Evolutionary conservation across 2,113 vertebrate species (phyloP), one percentile per base, ranked within the genome.

Genomic region (Solenodon paradoxus): DNA sequence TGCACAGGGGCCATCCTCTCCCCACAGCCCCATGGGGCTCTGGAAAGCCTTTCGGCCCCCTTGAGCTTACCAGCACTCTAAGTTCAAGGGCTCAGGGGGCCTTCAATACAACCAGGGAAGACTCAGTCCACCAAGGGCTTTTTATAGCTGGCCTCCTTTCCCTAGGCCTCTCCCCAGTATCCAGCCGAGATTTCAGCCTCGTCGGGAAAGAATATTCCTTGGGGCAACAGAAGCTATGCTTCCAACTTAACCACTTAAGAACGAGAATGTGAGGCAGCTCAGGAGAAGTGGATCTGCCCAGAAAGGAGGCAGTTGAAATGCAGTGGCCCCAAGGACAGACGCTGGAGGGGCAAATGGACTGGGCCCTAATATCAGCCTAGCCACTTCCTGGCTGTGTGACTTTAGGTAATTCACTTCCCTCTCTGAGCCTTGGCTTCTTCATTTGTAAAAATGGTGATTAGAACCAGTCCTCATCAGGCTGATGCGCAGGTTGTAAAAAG

Each of bases 121-220:
- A 13, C 81, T 45, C 83, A 92, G 90, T 35, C 71, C 86, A 82
- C 93, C 66, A 63, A 59, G 86, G 55, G 94, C 57, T 97, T 97
- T 97, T 97, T 97, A 96, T 94, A 97, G 95, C 75, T 79, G 90
- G 84, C 75, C 82, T 71, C 57, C 85, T 69, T 94, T 97, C 96
- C 92, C 97, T 84, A 1, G 9, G 88, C 47, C 94, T 81, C 77
- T 97, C 61, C 30, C 55, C 35, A 92, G 93, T 61, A 83, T 95
- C 47, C 93, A 96, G 94, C 42, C 8, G 47, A 88, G 97, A 96
- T 89, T 95, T 80, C 22, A 96, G 95, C 88, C 94, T 97, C 95
- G 90, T 96, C 17, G 61, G 64, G 96, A 88, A 95, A 91, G 63
- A 30, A 35, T 79, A 93, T 59, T 83, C 97, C 79, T 53, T 53